Evolutionary conservation across 2,888 invertebrate species (phyloP).

Genomic region (Epicampocera succincta): DNA sequence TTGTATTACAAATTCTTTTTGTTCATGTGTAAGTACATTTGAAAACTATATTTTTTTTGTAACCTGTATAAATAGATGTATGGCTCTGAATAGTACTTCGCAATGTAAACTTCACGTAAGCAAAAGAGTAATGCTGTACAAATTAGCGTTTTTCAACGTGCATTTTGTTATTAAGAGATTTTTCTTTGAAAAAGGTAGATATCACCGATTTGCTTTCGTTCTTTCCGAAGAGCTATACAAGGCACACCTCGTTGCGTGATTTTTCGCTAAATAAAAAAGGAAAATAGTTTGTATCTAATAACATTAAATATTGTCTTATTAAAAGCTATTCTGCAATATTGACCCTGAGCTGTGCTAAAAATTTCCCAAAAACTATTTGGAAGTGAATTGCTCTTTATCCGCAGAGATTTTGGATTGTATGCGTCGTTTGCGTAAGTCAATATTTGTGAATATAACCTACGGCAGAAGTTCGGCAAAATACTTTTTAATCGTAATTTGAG

Average conservation of each 20-base stretch:
- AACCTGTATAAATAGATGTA: too few relatives aligned
- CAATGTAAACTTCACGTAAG: too few relatives aligned
- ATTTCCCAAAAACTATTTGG: background rate
- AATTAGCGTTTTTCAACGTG: too few relatives aligned
- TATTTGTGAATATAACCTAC: constrained; percentile 2
- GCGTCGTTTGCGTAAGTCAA: constrained; percentile 57
- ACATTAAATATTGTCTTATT: constrained; percentile 5
- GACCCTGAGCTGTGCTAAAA: background rate
- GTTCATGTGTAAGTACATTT: too few relatives aligned
- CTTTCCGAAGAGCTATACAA: constrained; percentile 50
- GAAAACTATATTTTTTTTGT: too few relatives aligned
- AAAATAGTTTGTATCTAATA: background rate
- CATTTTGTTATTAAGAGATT: too few relatives aligned
- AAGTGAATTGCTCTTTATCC: background rate
- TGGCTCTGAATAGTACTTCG: too few relatives aligned
- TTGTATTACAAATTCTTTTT: too few relatives aligned
- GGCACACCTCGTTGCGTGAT: constrained; percentile 48
- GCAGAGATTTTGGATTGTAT: constrained; percentile 1
- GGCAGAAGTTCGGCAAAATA: constrained; percentile 11
- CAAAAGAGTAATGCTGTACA: too few relatives aligned
- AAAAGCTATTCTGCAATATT: constrained; percentile 1
- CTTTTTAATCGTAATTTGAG: background rate
- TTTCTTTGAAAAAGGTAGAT: background rate
- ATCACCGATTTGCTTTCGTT: constrained; percentile 25
- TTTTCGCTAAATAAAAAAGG: constrained; percentile 2